Base-by-base conservation (phyloP, 1,140 invertebrate species). In the Lepidurus arcticus region DNA sequence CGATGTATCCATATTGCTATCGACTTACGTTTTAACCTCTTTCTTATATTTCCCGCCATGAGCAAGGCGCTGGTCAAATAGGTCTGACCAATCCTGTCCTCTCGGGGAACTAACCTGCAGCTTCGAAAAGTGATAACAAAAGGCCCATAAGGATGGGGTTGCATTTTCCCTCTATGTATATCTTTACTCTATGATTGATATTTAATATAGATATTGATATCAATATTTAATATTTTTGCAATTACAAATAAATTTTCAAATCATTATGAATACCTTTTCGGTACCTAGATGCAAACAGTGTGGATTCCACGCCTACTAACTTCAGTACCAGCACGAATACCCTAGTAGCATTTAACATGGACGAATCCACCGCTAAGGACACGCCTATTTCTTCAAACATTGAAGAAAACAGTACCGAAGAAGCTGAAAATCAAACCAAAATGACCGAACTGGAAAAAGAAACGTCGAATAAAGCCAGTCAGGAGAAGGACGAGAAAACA, bases 271-370 rank as follows among this genome's bases (percentile, higher is more conserved):
- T 65, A n/a, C 6, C 5, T 65, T 65, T 16, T 65, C 0, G 4
- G 5, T 11, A 0, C 13, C 21, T 16, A 65, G 53, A 65, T 65
- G 53, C n/a, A 0, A 65, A n/a, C 9, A 90, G 89, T 82, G 87
- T 87, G 26, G 89, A 90, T 65, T 90, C 90, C 0, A 92, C 92
- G 0, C 91, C 91, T 0, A 90, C 91, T 45, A 91, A 91, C 78
- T 82, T 91, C 2, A 92, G 91, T 81, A 90, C 90, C 3, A 88
- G 90, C 10, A 83, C 83, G 10, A 80, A 81, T 13, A 93, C 91
- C 5, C 82, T 92, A 75, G 89, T 92, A 1, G 90, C 89, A 7
- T 89, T 87, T 79, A 86, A 85, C 0, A 85, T 85, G 4, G 34
- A 75, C 16, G 78, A 74, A 11, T 75, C 78, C 42, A 45, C 74